Base-by-base conservation (phyloP, 2,888 invertebrate genomes). In the Eupithecia centaureata region DNA sequence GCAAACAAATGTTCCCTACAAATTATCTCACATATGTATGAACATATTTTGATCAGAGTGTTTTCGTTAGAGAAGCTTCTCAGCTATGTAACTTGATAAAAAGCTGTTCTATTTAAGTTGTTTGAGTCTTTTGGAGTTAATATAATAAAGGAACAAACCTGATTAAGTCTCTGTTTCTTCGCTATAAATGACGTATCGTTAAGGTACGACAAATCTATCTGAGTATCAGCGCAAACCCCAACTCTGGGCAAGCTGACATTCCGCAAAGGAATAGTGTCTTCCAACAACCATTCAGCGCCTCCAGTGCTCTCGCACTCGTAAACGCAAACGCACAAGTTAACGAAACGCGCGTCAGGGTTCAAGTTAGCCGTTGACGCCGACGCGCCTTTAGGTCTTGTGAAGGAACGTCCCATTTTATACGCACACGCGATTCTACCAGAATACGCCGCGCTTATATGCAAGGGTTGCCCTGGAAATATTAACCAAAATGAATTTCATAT, bases 301-400 rank as follows among this genome's bases (percentile, higher is more conserved):
- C 92, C 99, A 7, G 99, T 99, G 75, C 99, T 99, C 91, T 99
- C 99, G 86, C 99, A 99, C 87, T 99, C 99, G 91, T 99, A 99
- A 74, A 99, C 99, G 56, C 98, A 98, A 8, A 99, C 98, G 88
- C 97, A 97, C 0, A 98, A 93, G 86, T 98, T 98, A 28, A 98
- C 97, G 86, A 96, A 98, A 65, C 98, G 94, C 0, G 97, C 97
- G 82, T 94, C 94, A 0, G 88, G 76, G 63, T 63, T 82, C 10
- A 81, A 73, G 27, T 76, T 74, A 68, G 72, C 84, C 74, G 97
- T 96, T 15, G 96, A 95, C 0, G 83, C 76, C 79, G 95, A 18
- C 35, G 97, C 97, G 76, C 96, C 96, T 83, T 98, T 98, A 77
- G 96, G 96, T 0, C 97, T 94, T 0, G 97, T 97, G 86, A 98